Base-by-base conservation (phyloP, 2,888 invertebrate genomes). In the Argyra leucocephala region DNA sequence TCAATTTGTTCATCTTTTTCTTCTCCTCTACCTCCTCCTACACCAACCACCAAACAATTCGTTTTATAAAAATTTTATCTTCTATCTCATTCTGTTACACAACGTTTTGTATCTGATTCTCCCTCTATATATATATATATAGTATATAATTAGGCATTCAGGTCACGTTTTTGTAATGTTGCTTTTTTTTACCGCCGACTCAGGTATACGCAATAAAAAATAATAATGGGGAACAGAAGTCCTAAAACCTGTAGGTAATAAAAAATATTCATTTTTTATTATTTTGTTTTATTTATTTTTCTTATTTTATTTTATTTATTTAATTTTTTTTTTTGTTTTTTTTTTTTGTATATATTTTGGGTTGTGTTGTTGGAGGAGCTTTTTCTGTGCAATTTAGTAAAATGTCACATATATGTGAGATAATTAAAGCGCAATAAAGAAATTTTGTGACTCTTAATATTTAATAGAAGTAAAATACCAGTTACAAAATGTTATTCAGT, bases 391-490 rank as follows among this genome's bases (percentile, higher is more conserved):
- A 48, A 48, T 48, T 48, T 48, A 48, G 48, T 18, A 48, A 48
- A 48, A 48, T 48, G 48, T 48, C 48, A 48, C 48, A 48, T 48
- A 48, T 48, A 48, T 48, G 48, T 48, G 48, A 48, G 48, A 48
- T 15, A 48, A 48, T 48, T 48, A 48, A 48, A 48, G 48, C 48
- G 48, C 48, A 48, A 48, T 48, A 48, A 48, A 48, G 48, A 48
- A 48, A 48, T 48, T 48, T 48, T 48, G 48, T 48, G 48, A 48
- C 48, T 48, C 18, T 48, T 48, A 48, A 48, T 48, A 18, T 48
- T 48, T 48, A 48, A 48, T 48, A 15, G 48, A 5, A 48, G 18
- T 5, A 48, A 18, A 9, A 48, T 18, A 48, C 15, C 15, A 2
- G 12, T 18, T 31, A 31, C 31, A 12, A 31, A 31, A 12, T 31